These are phyloP conservation scores for Stomorhina lunata DNA, from an alignment of 2,888 invertebrate genomes.

Conservation along the genomic window DNA sequence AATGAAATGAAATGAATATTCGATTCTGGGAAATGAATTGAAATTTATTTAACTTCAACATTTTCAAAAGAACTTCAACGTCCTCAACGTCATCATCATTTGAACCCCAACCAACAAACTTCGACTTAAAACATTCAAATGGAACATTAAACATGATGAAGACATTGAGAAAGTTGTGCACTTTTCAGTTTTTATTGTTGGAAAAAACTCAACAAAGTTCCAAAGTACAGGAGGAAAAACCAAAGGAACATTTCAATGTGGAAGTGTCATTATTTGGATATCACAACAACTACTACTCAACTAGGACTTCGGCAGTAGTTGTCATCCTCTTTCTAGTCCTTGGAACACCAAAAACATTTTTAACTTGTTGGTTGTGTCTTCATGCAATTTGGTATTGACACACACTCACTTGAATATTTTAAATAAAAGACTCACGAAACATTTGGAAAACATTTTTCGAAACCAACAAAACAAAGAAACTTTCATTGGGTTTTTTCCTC, in stretches of 20 bases:
- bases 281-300: background rate
- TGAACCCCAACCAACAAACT: background rate
- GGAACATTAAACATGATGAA: background rate
- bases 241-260: background rate
- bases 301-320: background rate
- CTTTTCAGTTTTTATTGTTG: slow-evolving; percentile 40
- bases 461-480: slow-evolving; percentile 34
- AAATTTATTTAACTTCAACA: slow-evolving; percentile 35
- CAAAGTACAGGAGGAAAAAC: background rate
- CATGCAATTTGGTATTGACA: slow-evolving; percentile 49
- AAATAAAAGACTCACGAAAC: background rate
- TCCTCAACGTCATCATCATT: background rate
- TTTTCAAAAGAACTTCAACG: background rate
- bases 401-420: background rate
- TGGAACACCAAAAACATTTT: background rate
- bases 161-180: slow-evolving; percentile 41
- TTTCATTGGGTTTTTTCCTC: slow-evolving; percentile 1
- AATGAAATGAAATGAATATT: background rate
- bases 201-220: background rate
- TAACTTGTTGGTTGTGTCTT: slow-evolving; percentile 9
- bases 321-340: background rate
- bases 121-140: too few species aligned
- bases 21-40: background rate
- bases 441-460: background rate
- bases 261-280: slow-evolving; percentile 46